Conservation (phyloP, 2,113 vertebrate species). For the Salvelinus alpinus region DNA sequence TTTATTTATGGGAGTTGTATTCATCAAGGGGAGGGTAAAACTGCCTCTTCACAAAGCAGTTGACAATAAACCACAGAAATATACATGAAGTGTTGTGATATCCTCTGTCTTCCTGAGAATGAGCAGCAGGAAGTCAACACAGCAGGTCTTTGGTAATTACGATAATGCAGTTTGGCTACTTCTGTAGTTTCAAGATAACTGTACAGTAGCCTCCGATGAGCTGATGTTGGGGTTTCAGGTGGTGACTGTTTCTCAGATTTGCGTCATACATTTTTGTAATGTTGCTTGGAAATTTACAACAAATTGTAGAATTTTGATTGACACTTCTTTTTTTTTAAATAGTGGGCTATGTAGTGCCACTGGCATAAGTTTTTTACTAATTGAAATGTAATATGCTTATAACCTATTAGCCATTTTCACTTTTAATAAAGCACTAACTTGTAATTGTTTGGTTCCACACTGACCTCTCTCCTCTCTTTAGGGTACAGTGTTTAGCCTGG, state of each 20-base stretch:
- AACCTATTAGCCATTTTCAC: no score
- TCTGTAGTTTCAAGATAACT: no score
- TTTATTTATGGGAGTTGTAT: neutral
- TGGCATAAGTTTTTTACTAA: no score
- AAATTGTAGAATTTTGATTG: no score
- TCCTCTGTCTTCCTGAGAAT: neutral
- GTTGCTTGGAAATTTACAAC: no score
- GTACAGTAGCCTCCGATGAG: neutral
- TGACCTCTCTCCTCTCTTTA: conserved; percentile 45
- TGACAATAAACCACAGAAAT: neutral
- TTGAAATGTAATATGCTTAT: no score
- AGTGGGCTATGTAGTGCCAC: no score
- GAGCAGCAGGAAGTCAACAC: neutral
- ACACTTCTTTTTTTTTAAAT: no score
- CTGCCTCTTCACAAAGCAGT: neutral
- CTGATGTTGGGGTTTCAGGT: neutral
- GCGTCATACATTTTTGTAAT: no score
- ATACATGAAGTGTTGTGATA: neutral
- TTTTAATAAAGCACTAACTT: no score
- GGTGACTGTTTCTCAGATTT: no score
- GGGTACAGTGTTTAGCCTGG: conserved; percentile 84
- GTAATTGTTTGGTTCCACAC: neutral
- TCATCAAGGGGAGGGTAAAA: neutral
- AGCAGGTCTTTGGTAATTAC: neutral
- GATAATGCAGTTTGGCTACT: neutral